phyloP scores from a whole-genome alignment of 2,888 invertebrate genomes.

The Cataglyphis livida region DNA sequence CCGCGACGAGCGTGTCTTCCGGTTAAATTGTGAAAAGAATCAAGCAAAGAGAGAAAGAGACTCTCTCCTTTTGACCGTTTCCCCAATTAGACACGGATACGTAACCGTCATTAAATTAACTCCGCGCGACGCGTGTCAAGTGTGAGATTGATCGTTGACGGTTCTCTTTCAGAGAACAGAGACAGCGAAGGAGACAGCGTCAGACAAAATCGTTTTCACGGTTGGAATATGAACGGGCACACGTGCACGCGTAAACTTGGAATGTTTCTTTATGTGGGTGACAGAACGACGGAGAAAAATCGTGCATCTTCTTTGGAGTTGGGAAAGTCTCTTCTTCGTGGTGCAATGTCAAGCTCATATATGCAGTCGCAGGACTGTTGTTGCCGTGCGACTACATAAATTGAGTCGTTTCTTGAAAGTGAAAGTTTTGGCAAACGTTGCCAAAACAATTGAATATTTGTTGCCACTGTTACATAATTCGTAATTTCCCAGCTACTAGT shows the following conservation, averaged over 20 bases:
- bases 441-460: conserved; percentile 13
- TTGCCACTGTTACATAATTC: neutral
- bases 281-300: conserved; percentile 69
- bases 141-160: conserved; percentile 73
- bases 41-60: conserved; percentile 31
- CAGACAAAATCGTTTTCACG: conserved; percentile 66
- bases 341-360: conserved; percentile 11
- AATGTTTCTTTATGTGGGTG: conserved; percentile 65
- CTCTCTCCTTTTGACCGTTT: conserved; percentile 55
- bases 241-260: conserved; percentile 55
- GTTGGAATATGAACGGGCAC: conserved; percentile 55
- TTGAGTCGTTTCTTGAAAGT: neutral
- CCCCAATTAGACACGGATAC: conserved; percentile 75
- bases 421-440: neutral
- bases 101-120: conserved; percentile 73
- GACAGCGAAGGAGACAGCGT: conserved; percentile 44
- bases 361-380: conserved; percentile 25
- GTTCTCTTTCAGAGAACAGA: conserved; percentile 38
- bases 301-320: conserved; percentile 51
- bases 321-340: conserved; percentile 49
- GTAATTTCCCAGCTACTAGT: neutral
- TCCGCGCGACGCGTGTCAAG: conserved; percentile 70
- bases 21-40: conserved; percentile 66
- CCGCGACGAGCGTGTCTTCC: conserved; percentile 46
- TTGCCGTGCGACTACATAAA: neutral